Percentiles rank a stretch among this genome's conserved stretches.
Conservation (phyloP, 2,113 vertebrate species). For the Anser cygnoides region DNA sequence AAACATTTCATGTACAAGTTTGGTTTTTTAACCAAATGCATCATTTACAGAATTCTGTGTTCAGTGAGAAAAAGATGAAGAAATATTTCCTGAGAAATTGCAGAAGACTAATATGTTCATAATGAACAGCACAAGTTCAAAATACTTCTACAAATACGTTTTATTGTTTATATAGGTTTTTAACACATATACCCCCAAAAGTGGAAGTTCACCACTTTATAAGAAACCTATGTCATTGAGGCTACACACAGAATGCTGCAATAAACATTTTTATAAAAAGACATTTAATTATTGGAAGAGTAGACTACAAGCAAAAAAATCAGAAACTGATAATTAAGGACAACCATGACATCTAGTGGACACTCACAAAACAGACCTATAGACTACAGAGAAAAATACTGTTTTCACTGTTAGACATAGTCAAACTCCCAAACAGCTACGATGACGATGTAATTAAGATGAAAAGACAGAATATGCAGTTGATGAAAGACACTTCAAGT, state of each 20-base stretch:
- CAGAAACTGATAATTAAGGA: slow-evolving; percentile 15
- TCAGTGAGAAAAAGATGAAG: not conserved
- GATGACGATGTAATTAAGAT: accelerated
- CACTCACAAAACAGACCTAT: not conserved
- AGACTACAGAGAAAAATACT: not conserved
- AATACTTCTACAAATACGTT: not conserved
- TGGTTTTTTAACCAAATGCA: not conserved
- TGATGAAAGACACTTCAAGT: not conserved
- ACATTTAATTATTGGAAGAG: not conserved
- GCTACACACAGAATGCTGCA: not conserved
- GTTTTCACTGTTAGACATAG: accelerated
- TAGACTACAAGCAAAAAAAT: not conserved
- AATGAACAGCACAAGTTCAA: not conserved
- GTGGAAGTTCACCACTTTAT: not conserved
- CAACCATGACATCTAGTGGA: slow-evolving; percentile 80
- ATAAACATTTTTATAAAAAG: not conserved
- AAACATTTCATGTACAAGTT: not conserved
- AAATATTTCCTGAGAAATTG: not conserved
- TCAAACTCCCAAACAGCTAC: not conserved
- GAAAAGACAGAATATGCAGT: not conserved
- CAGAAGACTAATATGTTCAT: not conserved
- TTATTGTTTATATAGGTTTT: not conserved
- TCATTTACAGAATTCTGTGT: not conserved
- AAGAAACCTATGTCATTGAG: not conserved
- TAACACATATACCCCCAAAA: not conserved